Conservation (phyloP, 2,113 vertebrate species). For the Noctilio leporinus region DNA sequence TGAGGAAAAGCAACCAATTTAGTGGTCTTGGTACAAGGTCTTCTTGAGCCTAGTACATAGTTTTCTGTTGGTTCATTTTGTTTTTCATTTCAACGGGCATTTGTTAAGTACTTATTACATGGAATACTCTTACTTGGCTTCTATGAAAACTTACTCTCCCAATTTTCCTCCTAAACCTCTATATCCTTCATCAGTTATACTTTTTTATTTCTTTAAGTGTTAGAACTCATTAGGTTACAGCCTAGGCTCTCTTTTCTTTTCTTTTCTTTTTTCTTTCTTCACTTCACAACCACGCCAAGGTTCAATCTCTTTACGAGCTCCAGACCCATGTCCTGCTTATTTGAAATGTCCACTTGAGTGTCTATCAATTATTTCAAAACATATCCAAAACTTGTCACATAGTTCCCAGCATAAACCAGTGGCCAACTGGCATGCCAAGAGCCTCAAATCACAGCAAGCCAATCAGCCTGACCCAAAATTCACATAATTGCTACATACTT, state of each 20-base stretch:
- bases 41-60: neutral
- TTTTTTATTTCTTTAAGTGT: neutral
- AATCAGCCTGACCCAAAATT: neutral
- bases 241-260: neutral
- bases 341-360: neutral
- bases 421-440: neutral
- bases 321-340: neutral
- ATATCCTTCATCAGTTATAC: neutral
- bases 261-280: no score
- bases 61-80: neutral
- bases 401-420: neutral
- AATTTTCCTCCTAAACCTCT: neutral
- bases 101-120: neutral
- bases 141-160: neutral
- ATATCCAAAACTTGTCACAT: neutral
- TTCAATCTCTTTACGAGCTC: neutral
- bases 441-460: neutral
- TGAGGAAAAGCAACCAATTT: neutral
- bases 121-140: neutral
- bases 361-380: neutral
- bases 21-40: neutral
- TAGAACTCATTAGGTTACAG: neutral
- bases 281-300: neutral
- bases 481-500: neutral
- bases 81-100: neutral